Base-by-base conservation (phyloP, 2,113 vertebrate species). In the Hipposideros armiger region DNA sequence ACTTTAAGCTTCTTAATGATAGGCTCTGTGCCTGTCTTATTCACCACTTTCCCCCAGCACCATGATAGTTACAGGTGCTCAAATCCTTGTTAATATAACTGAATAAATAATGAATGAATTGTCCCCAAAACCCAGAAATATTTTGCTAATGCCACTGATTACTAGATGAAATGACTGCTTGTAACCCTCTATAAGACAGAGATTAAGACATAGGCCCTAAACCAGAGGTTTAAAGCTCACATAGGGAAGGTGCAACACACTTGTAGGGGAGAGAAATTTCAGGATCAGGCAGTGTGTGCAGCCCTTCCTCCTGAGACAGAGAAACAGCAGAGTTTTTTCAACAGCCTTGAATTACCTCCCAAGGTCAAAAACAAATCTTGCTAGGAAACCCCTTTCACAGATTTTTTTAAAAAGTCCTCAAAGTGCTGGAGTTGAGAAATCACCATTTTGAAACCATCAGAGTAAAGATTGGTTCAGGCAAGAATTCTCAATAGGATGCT, bases 401-500 rank as follows among this genome's bases (percentile, higher is more conserved):
- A 16, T 30, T 94, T 56, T 30, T 52, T 47, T 40, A 58, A 47
- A 77, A 45, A 74, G 67, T 32, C 26, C 13, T 82, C 30, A 88
- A 80, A 69, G 52, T 26, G 5, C 30, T 80, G 10, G 22, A 89
- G 54, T 36, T 80, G 7, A 30, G 42, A 93, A 93, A 78, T n/a
- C 64, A 87, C 42, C 40, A 64, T 67, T 67, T 47, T 69, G 36
- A 97, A 95, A 82, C 28, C 36, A 52, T 32, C 15, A n/a, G 22
- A 94, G 40, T 82, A n/a, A 92, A 67, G 32, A 84, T 16, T 81
- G 60, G 32, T 76, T 76, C 28, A 24, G 10, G 36, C 14, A 85
- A 87, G 17, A 90, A 72, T 96, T 40, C 83, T 17, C 88, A 87
- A 58, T 40, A 87, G 11, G 20, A 95, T 62, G 50, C 54, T 76